Evolutionary conservation across 2,797 vertebrate genomes (phyloP).

Genomic region (Chaetophractus vellerosus): DNA sequence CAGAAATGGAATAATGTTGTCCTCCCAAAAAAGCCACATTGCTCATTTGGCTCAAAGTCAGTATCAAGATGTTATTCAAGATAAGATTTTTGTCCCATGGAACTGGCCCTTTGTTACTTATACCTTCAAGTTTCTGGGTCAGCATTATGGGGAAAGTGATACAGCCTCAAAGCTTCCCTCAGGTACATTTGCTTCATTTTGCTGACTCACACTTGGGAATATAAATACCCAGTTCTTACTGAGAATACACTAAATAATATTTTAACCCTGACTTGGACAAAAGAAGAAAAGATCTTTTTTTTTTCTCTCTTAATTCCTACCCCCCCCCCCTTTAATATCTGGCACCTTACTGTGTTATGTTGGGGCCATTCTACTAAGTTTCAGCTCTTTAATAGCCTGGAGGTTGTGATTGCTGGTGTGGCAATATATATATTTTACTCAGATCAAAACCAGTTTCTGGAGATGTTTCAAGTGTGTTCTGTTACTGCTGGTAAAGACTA

Average conservation of each 20-base stretch:
- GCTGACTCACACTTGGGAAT: background rate
- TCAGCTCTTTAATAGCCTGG: constrained; percentile 40
- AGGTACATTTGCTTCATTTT: background rate
- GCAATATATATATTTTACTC: constrained; percentile 61
- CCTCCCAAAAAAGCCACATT: background rate
- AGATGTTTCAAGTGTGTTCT: constrained; percentile 50
- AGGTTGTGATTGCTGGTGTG: constrained; percentile 27
- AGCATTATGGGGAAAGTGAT: background rate
- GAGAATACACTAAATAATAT: background rate
- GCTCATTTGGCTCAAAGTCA: constrained; percentile 47
- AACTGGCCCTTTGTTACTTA: background rate
- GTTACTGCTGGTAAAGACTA: constrained; percentile 48
- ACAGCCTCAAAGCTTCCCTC: background rate
- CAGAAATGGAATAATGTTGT: constrained; percentile 51
- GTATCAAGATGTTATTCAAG: constrained; percentile 39
- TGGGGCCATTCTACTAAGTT: constrained; percentile 18
- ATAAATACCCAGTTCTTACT: background rate
- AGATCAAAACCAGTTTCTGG: constrained; percentile 71
- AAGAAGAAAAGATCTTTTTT: background rate
- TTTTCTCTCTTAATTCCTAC: too few relatives aligned
- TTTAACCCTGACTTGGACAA: background rate
- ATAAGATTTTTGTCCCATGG: background rate
- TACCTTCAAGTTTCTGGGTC: background rate
- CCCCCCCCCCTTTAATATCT: background rate
- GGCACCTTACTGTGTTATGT: background rate